Evolutionary conservation across 2,888 invertebrate genomes (phyloP).

Genomic region (Oligia fasciuncula): DNA sequence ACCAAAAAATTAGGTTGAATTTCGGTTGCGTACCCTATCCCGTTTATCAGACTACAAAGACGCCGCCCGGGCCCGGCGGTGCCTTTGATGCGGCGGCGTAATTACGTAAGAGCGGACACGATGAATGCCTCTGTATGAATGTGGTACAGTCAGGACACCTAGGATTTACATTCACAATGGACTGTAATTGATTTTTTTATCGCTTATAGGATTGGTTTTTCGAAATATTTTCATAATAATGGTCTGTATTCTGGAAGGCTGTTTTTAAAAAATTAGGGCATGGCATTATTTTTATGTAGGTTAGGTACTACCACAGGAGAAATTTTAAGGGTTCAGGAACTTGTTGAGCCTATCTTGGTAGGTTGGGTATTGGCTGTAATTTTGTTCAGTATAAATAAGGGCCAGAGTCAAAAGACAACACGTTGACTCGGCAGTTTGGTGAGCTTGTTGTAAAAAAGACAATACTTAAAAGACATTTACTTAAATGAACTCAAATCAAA

Average conservation of each 20-base stretch:
- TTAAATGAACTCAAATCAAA: background rate
- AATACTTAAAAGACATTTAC: background rate
- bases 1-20: slow-evolving; percentile 30
- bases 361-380: background rate
- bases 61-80: slow-evolving; percentile 84
- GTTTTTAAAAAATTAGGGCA: slow-evolving; percentile 3
- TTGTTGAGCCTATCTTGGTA: background rate
- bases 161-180: slow-evolving; percentile 74
- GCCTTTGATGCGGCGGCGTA: slow-evolving; percentile 86
- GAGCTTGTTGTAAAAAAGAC: background rate
- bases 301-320: background rate
- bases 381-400: background rate
- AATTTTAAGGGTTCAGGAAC: background rate
- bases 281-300: background rate
- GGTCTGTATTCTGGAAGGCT: background rate
- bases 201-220: slow-evolving; percentile 46
- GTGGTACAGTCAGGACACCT: slow-evolving; percentile 74
- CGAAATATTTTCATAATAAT: slow-evolving; percentile 48
- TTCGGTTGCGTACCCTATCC: slow-evolving; percentile 64
- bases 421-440: background rate
- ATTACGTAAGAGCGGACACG: slow-evolving; percentile 84
- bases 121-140: slow-evolving; percentile 70
- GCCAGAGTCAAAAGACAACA: background rate
- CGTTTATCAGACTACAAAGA: slow-evolving; percentile 89
- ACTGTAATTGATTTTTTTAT: slow-evolving; percentile 63